Conservation (phyloP, 2,888 invertebrate genomes). For the Synergus itoensis region DNA sequence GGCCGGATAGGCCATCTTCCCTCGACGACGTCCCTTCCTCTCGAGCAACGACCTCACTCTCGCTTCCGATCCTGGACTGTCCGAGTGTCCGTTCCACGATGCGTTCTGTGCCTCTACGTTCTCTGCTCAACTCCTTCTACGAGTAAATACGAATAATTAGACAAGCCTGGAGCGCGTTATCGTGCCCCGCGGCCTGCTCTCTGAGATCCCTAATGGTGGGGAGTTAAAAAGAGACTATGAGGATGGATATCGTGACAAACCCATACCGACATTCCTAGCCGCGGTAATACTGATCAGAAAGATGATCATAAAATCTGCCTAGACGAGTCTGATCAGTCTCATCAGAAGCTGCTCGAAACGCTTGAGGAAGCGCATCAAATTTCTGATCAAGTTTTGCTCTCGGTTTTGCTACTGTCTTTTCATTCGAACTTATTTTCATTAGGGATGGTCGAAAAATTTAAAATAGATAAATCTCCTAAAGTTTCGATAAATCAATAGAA, state of each 20-base stretch:
- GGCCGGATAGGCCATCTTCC: conserved; percentile 61
- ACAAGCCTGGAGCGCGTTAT: conserved; percentile 63
- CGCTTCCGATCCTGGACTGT: conserved; percentile 54
- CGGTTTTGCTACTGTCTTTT: background rate
- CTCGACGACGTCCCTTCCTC: conserved; percentile 51
- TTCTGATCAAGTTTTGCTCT: background rate
- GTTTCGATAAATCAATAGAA: too few species aligned
- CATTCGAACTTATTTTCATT: background rate
- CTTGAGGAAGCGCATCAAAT: background rate
- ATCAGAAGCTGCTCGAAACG: background rate
- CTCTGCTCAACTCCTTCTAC: conserved; percentile 59
- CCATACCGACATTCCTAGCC: conserved; percentile 20
- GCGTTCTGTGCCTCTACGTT: conserved; percentile 57
- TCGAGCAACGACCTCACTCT: conserved; percentile 58
- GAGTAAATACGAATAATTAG: conserved; percentile 74
- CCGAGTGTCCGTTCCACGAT: conserved; percentile 48
- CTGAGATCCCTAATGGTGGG: conserved; percentile 47
- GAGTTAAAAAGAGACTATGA: conserved; percentile 12
- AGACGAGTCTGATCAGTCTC: background rate
- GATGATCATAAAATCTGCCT: conserved; percentile 12
- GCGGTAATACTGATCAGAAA: conserved; percentile 1
- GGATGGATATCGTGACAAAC: conserved; percentile 35
- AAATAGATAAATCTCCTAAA: too few species aligned
- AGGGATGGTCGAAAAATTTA: too few species aligned
- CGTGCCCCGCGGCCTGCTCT: conserved; percentile 52